Evolutionary conservation across 2,888 invertebrate genomes (phyloP).

Genomic region (Mechanitis messenoides): DNA sequence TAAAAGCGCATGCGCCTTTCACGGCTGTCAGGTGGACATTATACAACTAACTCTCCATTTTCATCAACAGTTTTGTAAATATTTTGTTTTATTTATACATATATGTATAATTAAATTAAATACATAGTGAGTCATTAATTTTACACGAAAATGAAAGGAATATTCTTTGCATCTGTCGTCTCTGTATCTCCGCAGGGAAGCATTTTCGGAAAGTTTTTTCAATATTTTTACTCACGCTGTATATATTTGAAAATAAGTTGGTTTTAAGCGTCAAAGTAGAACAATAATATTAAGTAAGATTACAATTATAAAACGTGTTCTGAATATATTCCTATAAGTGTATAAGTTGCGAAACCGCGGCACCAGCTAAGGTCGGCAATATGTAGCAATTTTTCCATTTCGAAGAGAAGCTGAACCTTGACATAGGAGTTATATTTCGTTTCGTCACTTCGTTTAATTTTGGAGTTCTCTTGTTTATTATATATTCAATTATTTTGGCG

Average conservation of each 20-base stretch:
- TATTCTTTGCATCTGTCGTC: too few relatives aligned
- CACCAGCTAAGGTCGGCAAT: constrained; percentile 49
- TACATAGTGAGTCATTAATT: background rate
- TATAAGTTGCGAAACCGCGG: background rate
- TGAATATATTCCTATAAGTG: constrained; percentile 21
- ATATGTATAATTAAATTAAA: background rate
- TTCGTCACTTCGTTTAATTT: constrained; percentile 60
- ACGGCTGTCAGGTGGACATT: constrained; percentile 70
- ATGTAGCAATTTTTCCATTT: constrained; percentile 75
- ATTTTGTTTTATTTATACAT: constrained; percentile 2
- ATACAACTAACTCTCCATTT: constrained; percentile 75
- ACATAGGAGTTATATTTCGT: constrained; percentile 71
- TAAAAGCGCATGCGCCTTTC: constrained; percentile 66
- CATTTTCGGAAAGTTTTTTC: too few relatives aligned
- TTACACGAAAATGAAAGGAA: too few relatives aligned
- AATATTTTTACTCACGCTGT: too few relatives aligned
- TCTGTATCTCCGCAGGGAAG: too few relatives aligned
- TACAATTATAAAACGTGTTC: constrained; percentile 20
- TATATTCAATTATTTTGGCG: constrained; percentile 11
- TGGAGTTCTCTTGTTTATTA: constrained; percentile 34
- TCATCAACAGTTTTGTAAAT: constrained; percentile 40
- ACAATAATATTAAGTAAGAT: background rate
- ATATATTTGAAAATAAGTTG: background rate
- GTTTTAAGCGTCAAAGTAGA: too few relatives aligned
- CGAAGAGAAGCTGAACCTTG: constrained; percentile 72